phyloP scores from a whole-genome alignment of 2,888 invertebrate genomes.

The Cosmia pyralina region DNA sequence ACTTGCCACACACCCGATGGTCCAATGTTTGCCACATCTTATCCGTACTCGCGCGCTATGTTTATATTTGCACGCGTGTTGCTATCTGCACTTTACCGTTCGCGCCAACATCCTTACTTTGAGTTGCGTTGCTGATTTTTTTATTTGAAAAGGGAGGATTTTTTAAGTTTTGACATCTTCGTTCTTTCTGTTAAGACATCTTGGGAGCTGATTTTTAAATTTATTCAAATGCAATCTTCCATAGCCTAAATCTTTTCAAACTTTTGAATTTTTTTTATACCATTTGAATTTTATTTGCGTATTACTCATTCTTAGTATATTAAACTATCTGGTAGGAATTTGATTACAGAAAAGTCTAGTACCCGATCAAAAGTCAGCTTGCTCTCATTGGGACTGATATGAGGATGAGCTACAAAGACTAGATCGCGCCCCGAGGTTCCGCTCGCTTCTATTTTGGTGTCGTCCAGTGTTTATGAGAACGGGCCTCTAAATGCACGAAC shows the following conservation, averaged over 20 bases:
- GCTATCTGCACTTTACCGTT: conserved; percentile 22
- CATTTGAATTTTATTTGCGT: background rate
- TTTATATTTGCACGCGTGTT: conserved; percentile 15
- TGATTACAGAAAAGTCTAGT: background rate
- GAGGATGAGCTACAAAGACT: background rate
- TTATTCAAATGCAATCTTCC: background rate
- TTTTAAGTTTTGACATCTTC: background rate
- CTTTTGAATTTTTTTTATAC: background rate
- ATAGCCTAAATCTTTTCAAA: background rate
- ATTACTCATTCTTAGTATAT: background rate
- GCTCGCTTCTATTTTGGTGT: background rate
- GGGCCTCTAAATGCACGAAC: background rate
- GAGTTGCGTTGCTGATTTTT: conserved; percentile 20
- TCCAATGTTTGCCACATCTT: conserved; percentile 17
- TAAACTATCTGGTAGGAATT: background rate
- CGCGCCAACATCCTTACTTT: conserved; percentile 15
- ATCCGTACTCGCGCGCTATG: background rate
- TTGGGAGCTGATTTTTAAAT: background rate
- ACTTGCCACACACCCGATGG: conserved; percentile 38
- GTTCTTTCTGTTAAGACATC: background rate
- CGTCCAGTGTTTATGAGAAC: background rate
- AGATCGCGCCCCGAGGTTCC: background rate
- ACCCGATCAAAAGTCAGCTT: background rate
- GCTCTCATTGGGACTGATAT: too few species aligned
- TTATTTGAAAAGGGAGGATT: background rate